Evolutionary conservation across 2,888 invertebrate species (phyloP).

Genomic region (Galeruca laticollis): DNA sequence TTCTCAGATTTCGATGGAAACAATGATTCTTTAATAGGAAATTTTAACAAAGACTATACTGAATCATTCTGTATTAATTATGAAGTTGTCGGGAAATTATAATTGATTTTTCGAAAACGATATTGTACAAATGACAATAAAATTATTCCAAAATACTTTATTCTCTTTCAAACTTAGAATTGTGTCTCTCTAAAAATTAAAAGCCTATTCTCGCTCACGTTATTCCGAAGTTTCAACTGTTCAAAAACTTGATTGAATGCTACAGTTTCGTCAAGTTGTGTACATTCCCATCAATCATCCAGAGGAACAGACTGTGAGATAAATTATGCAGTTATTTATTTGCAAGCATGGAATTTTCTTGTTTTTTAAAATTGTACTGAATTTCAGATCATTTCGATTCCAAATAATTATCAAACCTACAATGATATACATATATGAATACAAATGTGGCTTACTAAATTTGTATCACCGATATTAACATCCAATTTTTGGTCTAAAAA

Average conservation of each 20-base stretch:
- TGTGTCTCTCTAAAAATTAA: not conserved
- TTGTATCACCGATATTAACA: no score
- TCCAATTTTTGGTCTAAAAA: no score
- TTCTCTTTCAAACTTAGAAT: not conserved
- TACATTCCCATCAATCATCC: slow-evolving; percentile 26
- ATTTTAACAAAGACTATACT: no score
- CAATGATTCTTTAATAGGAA: no score
- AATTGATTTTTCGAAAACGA: no score
- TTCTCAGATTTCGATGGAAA: no score
- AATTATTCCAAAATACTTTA: not conserved
- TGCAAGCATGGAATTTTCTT: slow-evolving; percentile 15
- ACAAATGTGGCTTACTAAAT: no score
- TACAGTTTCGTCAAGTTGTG: slow-evolving; percentile 29
- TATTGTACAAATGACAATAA: not conserved
- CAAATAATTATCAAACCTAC: not conserved
- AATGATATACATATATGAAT: no score
- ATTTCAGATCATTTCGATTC: slow-evolving; percentile 8
- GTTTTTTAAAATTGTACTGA: slow-evolving; percentile 15
- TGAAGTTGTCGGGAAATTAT: no score
- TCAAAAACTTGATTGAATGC: slow-evolving; percentile 25
- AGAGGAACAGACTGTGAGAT: slow-evolving; percentile 15
- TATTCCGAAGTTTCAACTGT: slow-evolving; percentile 7
- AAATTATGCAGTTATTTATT: slow-evolving; percentile 30
- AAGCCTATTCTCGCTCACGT: not conserved
- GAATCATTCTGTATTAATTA: no score